Conservation (phyloP, 1,140 invertebrate genomes). For the Leptopilina clavipes region DNA sequence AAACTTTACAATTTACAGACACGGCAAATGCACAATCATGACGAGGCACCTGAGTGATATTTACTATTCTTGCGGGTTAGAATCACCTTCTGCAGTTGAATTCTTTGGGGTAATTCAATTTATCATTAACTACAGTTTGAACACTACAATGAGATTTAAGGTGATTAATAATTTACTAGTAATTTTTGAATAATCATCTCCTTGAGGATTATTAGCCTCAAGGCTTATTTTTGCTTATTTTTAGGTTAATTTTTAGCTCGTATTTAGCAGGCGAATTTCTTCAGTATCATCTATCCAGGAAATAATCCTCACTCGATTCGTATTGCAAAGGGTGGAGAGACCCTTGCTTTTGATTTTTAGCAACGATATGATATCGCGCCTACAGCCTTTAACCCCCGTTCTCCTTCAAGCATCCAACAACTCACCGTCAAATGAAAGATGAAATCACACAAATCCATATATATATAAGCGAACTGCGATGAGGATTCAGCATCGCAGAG, state of each 20-base stretch:
- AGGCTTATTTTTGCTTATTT: no score
- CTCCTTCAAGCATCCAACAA: not conserved
- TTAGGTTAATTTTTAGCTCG: no score
- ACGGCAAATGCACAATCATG: not conserved
- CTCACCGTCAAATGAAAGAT: conserved; percentile 25
- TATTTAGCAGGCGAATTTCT: conserved; percentile 5
- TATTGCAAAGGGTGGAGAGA: conserved; percentile 26
- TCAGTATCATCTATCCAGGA: conserved; percentile 10
- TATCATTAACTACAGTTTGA: no score
- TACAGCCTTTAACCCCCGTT: not conserved
- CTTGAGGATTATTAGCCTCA: no score
- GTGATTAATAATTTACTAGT: no score
- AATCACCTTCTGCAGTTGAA: no score
- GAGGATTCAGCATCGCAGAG: not conserved
- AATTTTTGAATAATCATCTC: no score
- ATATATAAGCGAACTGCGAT: not conserved
- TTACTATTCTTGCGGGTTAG: no score
- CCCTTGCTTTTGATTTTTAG: conserved; percentile 17
- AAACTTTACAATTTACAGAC: conserved; percentile 13
- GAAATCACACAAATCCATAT: not conserved
- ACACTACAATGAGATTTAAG: no score
- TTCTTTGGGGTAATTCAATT: no score
- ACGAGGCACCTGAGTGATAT: no score
- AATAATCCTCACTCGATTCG: conserved; percentile 9
- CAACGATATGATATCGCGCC: conserved; percentile 8